Evolutionary conservation across 1,140 invertebrate genomes (phyloP).

Genomic region (Alviniconcha marisindica): DNA sequence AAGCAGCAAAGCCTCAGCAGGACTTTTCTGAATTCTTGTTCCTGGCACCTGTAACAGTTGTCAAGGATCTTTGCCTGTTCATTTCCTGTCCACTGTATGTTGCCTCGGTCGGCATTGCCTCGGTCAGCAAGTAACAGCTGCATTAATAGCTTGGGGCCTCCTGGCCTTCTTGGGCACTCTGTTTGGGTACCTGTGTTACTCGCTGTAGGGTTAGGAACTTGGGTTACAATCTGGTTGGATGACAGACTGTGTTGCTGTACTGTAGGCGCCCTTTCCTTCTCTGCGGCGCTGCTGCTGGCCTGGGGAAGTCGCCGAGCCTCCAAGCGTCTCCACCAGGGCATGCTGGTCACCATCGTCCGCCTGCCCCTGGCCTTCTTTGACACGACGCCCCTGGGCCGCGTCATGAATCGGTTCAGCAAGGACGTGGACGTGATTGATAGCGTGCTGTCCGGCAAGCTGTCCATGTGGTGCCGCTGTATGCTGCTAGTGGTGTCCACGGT

Average conservation of each 20-base stretch:
- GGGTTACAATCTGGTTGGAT: too few species aligned
- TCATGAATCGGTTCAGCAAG: constrained; percentile 57
- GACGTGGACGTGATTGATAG: constrained; percentile 64
- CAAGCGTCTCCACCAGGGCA: constrained; percentile 83
- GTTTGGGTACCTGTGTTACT: too few species aligned
- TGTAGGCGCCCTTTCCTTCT: constrained; percentile 42
- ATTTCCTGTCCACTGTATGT: too few species aligned
- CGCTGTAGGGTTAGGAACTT: too few species aligned
- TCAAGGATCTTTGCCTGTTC: too few species aligned
- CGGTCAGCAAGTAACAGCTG: too few species aligned
- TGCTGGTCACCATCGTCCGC: constrained; percentile 80
- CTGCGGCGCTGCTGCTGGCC: neutral
- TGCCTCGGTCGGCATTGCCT: too few species aligned
- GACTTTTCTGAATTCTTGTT: too few species aligned
- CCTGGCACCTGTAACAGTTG: too few species aligned
- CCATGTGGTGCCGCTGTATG: constrained; percentile 43
- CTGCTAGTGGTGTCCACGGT: constrained; percentile 8
- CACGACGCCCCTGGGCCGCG: constrained; percentile 60
- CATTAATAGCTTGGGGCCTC: too few species aligned
- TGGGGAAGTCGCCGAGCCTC: constrained; percentile 80
- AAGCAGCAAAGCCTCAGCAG: too few species aligned
- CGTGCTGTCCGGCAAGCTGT: constrained; percentile 47
- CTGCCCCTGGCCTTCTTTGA: constrained; percentile 65
- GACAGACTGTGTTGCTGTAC: neutral
- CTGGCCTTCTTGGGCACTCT: too few species aligned